phyloP scores from a whole-genome alignment of 2,888 invertebrate genomes.

The Stenolophus ochropezus region DNA sequence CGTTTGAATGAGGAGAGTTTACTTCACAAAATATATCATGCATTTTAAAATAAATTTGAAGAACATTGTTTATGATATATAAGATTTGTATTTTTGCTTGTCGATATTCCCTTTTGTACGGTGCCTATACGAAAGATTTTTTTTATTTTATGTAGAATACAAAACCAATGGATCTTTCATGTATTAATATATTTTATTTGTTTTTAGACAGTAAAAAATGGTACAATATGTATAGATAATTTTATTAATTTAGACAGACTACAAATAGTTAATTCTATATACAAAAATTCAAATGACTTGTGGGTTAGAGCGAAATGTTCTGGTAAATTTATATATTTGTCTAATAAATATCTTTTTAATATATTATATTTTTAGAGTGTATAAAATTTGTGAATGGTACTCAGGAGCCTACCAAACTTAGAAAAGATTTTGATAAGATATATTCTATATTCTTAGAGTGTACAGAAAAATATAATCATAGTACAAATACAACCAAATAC shows the following conservation, averaged over 20 bases:
- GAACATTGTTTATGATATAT: no score
- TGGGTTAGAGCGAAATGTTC: constrained; percentile 80
- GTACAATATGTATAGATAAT: constrained; percentile 76
- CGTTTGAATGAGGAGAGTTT: no score
- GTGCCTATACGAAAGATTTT: no score
- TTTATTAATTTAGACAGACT: constrained; percentile 79
- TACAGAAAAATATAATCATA: constrained; percentile 69
- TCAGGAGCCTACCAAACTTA: constrained; percentile 73
- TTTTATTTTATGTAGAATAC: no score
- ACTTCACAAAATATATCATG: no score
- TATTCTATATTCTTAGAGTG: constrained; percentile 74
- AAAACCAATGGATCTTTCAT: no score
- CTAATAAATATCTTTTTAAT: not conserved
- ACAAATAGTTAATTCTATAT: constrained; percentile 77
- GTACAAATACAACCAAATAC: constrained; percentile 68
- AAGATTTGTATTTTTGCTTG: no score
- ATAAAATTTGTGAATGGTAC: constrained; percentile 73
- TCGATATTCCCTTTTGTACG: no score
- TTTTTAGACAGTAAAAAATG: constrained; percentile 71
- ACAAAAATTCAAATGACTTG: constrained; percentile 75
- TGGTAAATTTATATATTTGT: constrained; percentile 73
- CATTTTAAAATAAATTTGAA: no score
- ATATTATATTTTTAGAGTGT: constrained; percentile 73
- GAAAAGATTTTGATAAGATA: constrained; percentile 73
- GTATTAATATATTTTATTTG: no score